Conservation (phyloP, 2,888 invertebrate species). For the Drosophila ustulata region DNA sequence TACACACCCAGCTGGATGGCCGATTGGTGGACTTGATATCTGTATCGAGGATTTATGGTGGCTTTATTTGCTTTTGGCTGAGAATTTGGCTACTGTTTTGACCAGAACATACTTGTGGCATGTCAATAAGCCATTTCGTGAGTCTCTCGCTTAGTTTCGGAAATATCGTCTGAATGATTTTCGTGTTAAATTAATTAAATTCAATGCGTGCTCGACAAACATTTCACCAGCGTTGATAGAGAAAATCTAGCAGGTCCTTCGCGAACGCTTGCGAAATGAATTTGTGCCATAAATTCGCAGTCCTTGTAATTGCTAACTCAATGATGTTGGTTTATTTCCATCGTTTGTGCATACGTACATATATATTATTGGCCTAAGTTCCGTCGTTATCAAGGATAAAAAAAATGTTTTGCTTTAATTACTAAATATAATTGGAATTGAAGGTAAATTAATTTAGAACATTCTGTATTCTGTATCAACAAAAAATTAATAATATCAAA, state of each 20-base stretch:
- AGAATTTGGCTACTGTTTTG: conserved; percentile 8
- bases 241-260: conserved; percentile 39
- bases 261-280: conserved; percentile 56
- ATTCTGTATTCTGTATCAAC: no score
- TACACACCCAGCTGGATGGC: conserved; percentile 30
- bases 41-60: conserved; percentile 41
- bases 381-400: no score
- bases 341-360: not conserved
- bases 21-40: conserved; percentile 1
- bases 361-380: not conserved
- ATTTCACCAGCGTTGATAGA: conserved; percentile 64
- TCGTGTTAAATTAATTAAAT: conserved; percentile 80
- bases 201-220: conserved; percentile 70
- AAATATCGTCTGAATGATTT: conserved; percentile 75
- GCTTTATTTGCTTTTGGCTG: conserved; percentile 25
- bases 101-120: conserved; percentile 46
- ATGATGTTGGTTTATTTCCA: not conserved
- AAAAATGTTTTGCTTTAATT: not conserved
- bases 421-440: not conserved
- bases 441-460: no score
- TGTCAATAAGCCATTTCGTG: conserved; percentile 72
- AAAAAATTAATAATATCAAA: no score
- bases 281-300: conserved; percentile 65
- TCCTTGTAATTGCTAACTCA: conserved; percentile 54
- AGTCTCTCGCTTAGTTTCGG: conserved; percentile 62